These are phyloP conservation scores for Camelus dromedarius DNA, from an alignment of 2,113 vertebrate genomes.

Conservation along the genomic window DNA sequence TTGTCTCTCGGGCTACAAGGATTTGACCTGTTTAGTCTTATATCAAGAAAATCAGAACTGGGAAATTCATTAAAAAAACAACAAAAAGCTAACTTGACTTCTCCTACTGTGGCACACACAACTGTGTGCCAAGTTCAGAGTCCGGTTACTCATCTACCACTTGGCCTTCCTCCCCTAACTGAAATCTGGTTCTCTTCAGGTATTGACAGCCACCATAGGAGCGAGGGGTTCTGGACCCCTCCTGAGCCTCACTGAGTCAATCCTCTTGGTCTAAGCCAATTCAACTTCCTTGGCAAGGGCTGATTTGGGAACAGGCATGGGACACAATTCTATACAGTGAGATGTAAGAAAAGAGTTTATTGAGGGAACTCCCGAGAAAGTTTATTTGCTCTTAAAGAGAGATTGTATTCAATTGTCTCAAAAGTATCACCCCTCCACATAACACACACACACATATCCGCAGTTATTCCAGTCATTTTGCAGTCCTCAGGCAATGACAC, in stretches of 20 bases:
- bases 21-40: constrained; percentile 67
- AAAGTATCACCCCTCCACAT: background rate
- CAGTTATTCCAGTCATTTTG: background rate
- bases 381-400: background rate
- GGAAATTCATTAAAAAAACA: constrained; percentile 90
- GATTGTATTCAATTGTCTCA: background rate
- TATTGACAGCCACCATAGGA: rapidly evolving
- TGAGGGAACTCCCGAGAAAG: background rate
- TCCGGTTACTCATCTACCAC: background rate
- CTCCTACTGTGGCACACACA: background rate
- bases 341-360: background rate
- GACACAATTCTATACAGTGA: background rate
- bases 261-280: background rate
- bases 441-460: background rate
- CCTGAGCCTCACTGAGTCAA: rapidly evolving
- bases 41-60: constrained; percentile 87
- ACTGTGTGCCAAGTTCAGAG: background rate
- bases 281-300: background rate
- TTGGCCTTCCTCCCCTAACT: rapidly evolving
- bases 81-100: background rate
- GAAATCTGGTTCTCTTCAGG: background rate
- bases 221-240: no score
- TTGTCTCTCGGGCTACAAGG: constrained; percentile 50
- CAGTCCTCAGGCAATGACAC: background rate
- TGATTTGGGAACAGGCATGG: background rate